Evolutionary conservation across 2,113 vertebrate genomes (phyloP), one percentile per base, ranked within the genome.

Genomic region (Psittacula cyanocephala): DNA sequence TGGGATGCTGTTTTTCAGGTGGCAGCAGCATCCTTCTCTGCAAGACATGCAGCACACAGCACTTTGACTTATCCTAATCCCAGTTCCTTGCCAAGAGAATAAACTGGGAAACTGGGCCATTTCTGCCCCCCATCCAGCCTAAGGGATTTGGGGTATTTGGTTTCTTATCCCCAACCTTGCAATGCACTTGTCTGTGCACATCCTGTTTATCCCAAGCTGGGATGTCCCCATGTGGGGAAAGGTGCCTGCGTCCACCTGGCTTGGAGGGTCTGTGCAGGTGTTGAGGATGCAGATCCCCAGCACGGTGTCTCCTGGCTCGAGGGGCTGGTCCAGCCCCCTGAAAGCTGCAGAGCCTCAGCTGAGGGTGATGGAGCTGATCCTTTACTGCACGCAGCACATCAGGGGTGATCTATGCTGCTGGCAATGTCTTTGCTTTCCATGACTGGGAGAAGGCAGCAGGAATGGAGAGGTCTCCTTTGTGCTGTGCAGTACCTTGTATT

Each of bases 241-340:
- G 16, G 7, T 5, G 62, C 17, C 44, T 0, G 3, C 31, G 39
- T 25, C 59, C 0, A 0, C 33, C 39, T 1, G 0, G 59, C 70
- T 37, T 0, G 0, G 59, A 25, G 12, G 39, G 8, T 37, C 85
- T 3, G 0, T 39, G 43, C 1, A 0, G 15, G 8, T 1, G 1
- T n/a, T 71, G 20, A 49, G n/a, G 47, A 35, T 52, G 27, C 33
- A 92, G 7, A 92, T 23, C 25, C 35, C 22, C 14, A 55, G 63
- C 23, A 60, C 20, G 49, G 6, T 55, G 35, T 14, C 43, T 75
- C n/a, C 24, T 33, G 37, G 7, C 37, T 22, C 1, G 3, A 41
- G 2, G 29, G 27, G 17, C 67, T 72, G 52, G 4, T 63, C 49
- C 81, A 64, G 43, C 15, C 18, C 60, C 53, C 31, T 35, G 24